phyloP scores from a whole-genome alignment of 2,888 invertebrate species.

The Pelosia muscerda region DNA sequence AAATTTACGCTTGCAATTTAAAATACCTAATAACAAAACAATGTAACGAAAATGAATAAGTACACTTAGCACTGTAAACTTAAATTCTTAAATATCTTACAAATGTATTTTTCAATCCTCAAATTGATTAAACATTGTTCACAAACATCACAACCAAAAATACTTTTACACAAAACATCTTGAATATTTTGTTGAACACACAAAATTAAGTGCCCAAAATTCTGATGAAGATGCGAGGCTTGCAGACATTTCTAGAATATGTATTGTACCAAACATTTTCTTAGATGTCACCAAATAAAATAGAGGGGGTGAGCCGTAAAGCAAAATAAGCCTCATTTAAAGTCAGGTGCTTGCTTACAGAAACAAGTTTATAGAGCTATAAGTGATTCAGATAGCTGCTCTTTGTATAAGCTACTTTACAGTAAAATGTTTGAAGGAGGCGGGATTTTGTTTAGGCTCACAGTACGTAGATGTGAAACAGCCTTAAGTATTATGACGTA shows the following conservation, averaged over 20 bases:
- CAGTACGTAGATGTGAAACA: neutral
- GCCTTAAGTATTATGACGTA: slow-evolving; percentile 5
- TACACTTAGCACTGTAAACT: neutral
- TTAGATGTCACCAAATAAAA: slow-evolving; percentile 38
- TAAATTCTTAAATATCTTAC: too few relatives aligned
- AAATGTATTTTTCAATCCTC: too few relatives aligned
- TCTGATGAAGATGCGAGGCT: neutral
- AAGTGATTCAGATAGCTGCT: slow-evolving; percentile 42
- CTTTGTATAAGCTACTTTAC: slow-evolving; percentile 22
- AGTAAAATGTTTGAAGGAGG: slow-evolving; percentile 17
- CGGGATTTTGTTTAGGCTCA: slow-evolving; percentile 18
- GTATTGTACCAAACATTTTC: slow-evolving; percentile 24
- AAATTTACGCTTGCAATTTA: neutral
- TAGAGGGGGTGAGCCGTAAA: slow-evolving; percentile 30
- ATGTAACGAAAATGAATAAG: neutral
- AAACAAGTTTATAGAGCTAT: slow-evolving; percentile 38
- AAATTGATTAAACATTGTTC: neutral
- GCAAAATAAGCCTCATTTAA: slow-evolving; percentile 44
- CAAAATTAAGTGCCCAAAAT: neutral
- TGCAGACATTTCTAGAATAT: slow-evolving; percentile 14
- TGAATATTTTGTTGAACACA: neutral
- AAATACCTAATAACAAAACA: neutral
- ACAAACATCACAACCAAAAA: neutral
- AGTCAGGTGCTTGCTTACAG: slow-evolving; percentile 38
- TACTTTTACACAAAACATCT: neutral